phyloP scores from a whole-genome alignment of 30 jellyfish, hydroid and myxozoan species.

The Cassiopea andromeda region DNA sequence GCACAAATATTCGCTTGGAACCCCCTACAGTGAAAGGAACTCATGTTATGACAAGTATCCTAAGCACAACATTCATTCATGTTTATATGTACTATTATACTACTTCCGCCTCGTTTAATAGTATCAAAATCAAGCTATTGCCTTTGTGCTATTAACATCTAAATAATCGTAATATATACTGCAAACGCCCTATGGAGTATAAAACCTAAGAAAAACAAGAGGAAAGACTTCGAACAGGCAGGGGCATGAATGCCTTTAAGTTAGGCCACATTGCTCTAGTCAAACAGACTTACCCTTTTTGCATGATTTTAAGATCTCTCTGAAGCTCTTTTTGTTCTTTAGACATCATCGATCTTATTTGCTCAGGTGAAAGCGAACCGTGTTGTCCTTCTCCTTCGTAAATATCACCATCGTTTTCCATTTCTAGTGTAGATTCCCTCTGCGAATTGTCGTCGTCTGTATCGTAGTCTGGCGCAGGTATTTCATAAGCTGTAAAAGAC shows the following conservation, averaged over 20 bases:
- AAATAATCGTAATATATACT: background rate
- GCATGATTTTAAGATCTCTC: slow-evolving; percentile 75
- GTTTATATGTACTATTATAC: too few species aligned
- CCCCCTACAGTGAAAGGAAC: too few species aligned
- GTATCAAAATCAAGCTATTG: background rate
- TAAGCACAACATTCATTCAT: too few species aligned
- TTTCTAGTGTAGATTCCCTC: background rate
- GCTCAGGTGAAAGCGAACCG: slow-evolving; percentile 68
- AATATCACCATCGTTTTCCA: slow-evolving; percentile 16
- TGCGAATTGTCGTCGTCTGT: background rate
- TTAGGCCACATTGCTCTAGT: background rate
- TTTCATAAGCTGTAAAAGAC: slow-evolving; percentile 39
- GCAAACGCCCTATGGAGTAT: background rate
- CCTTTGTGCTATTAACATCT: background rate
- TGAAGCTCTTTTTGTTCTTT: slow-evolving; percentile 70
- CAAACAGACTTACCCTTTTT: slow-evolving; percentile 43
- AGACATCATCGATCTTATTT: slow-evolving; percentile 66
- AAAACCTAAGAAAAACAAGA: background rate
- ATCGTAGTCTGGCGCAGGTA: slow-evolving; percentile 72
- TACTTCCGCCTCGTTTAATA: background rate
- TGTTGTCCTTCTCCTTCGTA: slow-evolving; percentile 6
- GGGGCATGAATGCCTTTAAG: background rate
- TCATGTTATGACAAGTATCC: too few species aligned
- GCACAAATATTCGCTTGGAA: too few species aligned
- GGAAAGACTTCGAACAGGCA: background rate